Conservation (phyloP, 1,140 invertebrate species). For the Rhopalosiphum padi region DNA sequence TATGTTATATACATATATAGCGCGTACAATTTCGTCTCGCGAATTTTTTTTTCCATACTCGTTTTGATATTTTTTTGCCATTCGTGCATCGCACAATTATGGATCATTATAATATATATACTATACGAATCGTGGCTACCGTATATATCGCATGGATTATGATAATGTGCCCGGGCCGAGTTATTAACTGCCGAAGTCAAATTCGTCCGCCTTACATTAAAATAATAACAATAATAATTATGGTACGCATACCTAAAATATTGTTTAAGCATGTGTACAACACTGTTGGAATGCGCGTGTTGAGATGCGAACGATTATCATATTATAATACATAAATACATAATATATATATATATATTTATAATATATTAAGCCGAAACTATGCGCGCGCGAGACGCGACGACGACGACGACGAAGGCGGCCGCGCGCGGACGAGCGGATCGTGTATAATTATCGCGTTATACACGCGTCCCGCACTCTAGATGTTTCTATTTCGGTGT, state of each 20-base stretch:
- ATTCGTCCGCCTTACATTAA: neutral
- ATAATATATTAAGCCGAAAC: too few relatives aligned
- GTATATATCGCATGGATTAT: neutral
- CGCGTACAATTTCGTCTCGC: neutral
- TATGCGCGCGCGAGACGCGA: neutral
- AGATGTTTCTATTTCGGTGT: neutral
- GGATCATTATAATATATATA: neutral
- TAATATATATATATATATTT: neutral
- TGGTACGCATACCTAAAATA: neutral
- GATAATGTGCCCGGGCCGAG: neutral
- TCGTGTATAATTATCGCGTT: conserved; percentile 14
- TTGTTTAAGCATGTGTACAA: neutral
- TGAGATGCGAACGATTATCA: neutral
- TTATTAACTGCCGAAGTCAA: neutral
- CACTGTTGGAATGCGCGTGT: neutral
- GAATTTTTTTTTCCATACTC: neutral
- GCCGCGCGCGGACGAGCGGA: neutral
- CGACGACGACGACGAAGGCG: neutral
- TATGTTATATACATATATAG: neutral
- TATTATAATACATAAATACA: neutral
- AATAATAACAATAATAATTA: neutral
- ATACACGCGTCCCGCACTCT: neutral
- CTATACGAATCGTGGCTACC: neutral
- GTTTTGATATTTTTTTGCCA: neutral
- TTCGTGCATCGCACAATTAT: neutral